phyloP scores from a whole-genome alignment of 1,140 invertebrate genomes.

The Aphis gossypii region DNA sequence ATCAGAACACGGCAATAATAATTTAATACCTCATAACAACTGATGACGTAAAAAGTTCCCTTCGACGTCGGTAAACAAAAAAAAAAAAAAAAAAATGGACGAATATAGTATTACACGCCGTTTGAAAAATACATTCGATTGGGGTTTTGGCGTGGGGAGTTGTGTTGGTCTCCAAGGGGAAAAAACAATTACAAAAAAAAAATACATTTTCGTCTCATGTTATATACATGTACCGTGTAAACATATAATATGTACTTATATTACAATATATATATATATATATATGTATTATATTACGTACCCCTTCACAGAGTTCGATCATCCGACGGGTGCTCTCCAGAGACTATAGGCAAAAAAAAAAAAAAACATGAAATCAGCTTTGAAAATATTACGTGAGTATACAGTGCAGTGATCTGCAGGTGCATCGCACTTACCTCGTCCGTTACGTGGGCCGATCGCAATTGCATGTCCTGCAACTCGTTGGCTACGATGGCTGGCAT shows the following conservation, averaged over 20 bases:
- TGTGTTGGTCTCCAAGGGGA: neutral
- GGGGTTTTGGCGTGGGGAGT: neutral
- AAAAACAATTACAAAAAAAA: conserved; percentile 8
- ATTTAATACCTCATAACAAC: neutral
- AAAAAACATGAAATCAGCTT: neutral
- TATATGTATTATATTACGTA: neutral
- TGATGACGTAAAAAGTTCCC: neutral
- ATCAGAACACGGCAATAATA: neutral
- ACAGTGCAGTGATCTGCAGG: neutral
- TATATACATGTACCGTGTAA: neutral
- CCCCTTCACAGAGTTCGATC: conserved; percentile 54
- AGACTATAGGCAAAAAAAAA: neutral
- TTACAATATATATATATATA: neutral
- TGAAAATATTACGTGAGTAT: too few relatives aligned
- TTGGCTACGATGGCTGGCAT: conserved; percentile 54
- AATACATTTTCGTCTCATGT: neutral
- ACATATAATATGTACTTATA: neutral
- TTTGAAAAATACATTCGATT: neutral
- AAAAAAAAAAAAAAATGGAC: neutral
- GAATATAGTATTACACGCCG: neutral
- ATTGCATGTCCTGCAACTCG: conserved; percentile 51
- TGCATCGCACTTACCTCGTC: conserved; percentile 24
- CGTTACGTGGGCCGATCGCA: conserved; percentile 43
- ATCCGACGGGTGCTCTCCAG: conserved; percentile 53
- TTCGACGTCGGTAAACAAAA: neutral